Base-by-base conservation (phyloP, 37 sponge, comb jelly and placozoan species). In the Halisarca cf. caerulea region DNA sequence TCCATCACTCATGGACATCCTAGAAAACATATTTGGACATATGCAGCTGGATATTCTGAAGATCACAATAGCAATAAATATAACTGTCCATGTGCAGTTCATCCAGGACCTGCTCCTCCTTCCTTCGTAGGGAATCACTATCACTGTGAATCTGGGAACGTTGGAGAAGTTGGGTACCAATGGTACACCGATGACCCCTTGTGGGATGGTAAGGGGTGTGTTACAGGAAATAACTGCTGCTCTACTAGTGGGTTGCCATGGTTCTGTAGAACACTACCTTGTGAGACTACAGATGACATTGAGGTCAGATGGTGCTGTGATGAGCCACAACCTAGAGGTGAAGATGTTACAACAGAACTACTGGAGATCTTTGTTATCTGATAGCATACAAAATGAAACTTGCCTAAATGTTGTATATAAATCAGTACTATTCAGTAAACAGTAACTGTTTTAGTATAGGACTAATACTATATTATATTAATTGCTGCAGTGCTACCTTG, bases 1-100 rank as follows among this genome's bases (percentile, higher is more conserved):
- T 68, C 69, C 17, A 68, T 68, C 69, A 68, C 69, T 27, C 69
- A 68, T 30, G 69, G 69, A 68, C 34, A n/a, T 17, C 69, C 69
- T 7, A 68, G 69, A 30, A 77, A 77, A n/a, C 78, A 77, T 27
- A 45, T 77, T 25, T 77, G 78, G 78, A 40, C 78, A 3, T 77
- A 77, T 38, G 78, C 78, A 38, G 78, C 78, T 27, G 69, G 69
- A 68, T 34, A 18, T 18, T 5, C 47, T 40, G 35, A 68, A 34
- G 35, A 28, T 68, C 32, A 32, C 4, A 30, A 68, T 27, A 18
- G 15, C 69, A 28, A 17, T 68, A 28, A 1, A 6, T 2, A 28
- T 70, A 33, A 40, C 41, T 77, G 78, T 38, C 78, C 78, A 38
- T 77, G 78, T n/a, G 25, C 47, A 24, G 47, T 44, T 45, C 44